Conservation (phyloP, 1,140 invertebrate genomes). For the Drosophila watanabei region DNA sequence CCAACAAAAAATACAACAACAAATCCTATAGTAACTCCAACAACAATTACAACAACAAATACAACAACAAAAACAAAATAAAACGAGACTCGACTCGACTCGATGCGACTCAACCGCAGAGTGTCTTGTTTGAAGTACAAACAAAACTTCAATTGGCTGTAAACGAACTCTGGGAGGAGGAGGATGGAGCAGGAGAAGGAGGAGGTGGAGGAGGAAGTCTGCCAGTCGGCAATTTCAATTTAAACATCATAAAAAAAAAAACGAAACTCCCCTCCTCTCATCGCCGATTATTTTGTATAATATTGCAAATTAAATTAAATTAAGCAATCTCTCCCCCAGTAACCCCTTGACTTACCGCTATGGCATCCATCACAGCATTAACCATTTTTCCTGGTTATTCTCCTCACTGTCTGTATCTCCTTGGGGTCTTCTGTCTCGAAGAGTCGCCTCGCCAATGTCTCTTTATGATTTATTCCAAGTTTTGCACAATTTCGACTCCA, state of each 20-base stretch:
- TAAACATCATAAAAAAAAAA: constrained; percentile 54
- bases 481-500: constrained; percentile 66
- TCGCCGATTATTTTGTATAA: constrained; percentile 43
- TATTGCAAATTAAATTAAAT: constrained; percentile 72
- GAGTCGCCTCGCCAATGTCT: not conserved
- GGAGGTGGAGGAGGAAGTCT: not conserved
- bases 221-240: constrained; percentile 66
- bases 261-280: constrained; percentile 7
- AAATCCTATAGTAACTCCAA: no score
- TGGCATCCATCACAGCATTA: constrained; percentile 85
- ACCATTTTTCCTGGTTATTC: constrained; percentile 55
- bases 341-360: constrained; percentile 79
- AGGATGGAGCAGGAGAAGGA: not conserved
- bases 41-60: no score
- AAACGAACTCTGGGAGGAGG: constrained; percentile 2
- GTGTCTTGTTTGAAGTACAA: constrained; percentile 74
- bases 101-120: constrained; percentile 48
- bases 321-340: constrained; percentile 24
- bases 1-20: no score
- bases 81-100: constrained; percentile 1
- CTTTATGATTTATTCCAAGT: constrained; percentile 73
- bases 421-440: not conserved
- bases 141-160: constrained; percentile 77
- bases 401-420: not conserved
- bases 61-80: constrained; percentile 11